Base-by-base conservation (phyloP, 2,113 vertebrate species). In the Hippocampus mohnikei region DNA sequence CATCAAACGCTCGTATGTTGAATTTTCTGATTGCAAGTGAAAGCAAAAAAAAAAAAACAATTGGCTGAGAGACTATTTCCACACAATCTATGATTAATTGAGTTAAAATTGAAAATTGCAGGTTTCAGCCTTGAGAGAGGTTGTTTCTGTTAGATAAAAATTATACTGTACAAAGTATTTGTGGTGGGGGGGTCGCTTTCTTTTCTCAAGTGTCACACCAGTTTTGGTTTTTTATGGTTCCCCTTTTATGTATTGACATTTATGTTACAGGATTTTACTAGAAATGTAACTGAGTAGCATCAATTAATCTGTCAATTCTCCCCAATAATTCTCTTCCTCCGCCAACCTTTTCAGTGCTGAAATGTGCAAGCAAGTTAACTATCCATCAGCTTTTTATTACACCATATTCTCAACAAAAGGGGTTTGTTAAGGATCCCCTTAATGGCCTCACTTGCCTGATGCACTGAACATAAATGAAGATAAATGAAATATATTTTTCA, bases 371-470 rank as follows among this genome's bases (percentile, higher is more conserved):
- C 13, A 50, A 55, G 27, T 12, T 18, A n/a, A 66, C 21, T 41
- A 2, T 59, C 48, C 53, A 40, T 41, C 59, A 33, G 11, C 16
- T 55, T 33, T 53, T 16, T 58, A 58, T 72, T 7, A 59, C 42
- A 11, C 40, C 2, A 27, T 42, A 3, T 76, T 53, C 33, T 44
- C 59, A 44, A 40, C 23, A 16, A 50, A 70, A 56, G 42, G 23
- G 42, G 18, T 60, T 61, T 69, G 66, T 71, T 74, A 58, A 72
- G 74, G 60, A 70, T 70, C 21, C 71, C 40, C 42, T 75, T 13
- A 73, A 62, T 63, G 52, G 18, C 37, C 37, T 72, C 20, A 73
- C 33, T 71, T 52, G 50, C 50, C 50, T n/a, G 50, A 52, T 52
- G 50, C 50, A 52, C 60, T 27, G 9, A 73, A 62, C 58, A 70